A percentile compares a stretch with the other conserved stretches of the same genome.
phyloP scores from a whole-genome alignment of 2,113 vertebrate genomes.

The Australoheros scitulus region DNA sequence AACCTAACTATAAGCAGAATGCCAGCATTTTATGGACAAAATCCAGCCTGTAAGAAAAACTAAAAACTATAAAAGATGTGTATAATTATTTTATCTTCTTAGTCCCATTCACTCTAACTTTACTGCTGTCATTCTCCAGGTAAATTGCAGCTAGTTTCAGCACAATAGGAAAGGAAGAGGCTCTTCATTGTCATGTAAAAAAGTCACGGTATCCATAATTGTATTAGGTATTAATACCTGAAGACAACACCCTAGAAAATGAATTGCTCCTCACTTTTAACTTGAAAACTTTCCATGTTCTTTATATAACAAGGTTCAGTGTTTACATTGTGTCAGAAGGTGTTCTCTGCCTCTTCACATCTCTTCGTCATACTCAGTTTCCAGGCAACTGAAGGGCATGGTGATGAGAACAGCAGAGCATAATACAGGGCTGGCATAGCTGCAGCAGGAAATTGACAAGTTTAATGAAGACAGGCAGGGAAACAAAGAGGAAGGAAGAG shows the following conservation, averaged over 20 bases:
- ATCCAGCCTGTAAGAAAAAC: not conserved
- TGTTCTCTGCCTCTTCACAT: conserved; percentile 48
- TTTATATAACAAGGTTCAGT: conserved; percentile 45
- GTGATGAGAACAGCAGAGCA: conserved; percentile 58
- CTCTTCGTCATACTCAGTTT: conserved; percentile 64
- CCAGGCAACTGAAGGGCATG: conserved; percentile 74
- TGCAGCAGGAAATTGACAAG: conserved; percentile 66
- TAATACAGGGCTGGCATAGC: conserved; percentile 63
- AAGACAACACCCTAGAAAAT: not conserved
- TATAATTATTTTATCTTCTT: not conserved
- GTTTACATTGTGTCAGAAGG: conserved; percentile 64
- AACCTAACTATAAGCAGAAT: not conserved
- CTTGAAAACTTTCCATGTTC: conserved; percentile 33
- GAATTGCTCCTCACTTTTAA: conserved; percentile 15
- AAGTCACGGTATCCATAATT: too few species aligned
- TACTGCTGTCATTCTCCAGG: too few species aligned
- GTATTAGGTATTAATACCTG: not conserved
- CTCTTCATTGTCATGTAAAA: not conserved
- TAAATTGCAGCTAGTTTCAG: too few species aligned
- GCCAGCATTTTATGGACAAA: not conserved
- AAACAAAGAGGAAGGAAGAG: conserved; percentile 58
- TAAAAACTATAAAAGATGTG: not conserved
- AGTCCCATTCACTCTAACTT: not conserved
- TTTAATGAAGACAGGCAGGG: conserved; percentile 74
- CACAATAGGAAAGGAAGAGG: not conserved